Conservation (phyloP, 2,797 vertebrate species). For the Sebastes melanostomus region DNA sequence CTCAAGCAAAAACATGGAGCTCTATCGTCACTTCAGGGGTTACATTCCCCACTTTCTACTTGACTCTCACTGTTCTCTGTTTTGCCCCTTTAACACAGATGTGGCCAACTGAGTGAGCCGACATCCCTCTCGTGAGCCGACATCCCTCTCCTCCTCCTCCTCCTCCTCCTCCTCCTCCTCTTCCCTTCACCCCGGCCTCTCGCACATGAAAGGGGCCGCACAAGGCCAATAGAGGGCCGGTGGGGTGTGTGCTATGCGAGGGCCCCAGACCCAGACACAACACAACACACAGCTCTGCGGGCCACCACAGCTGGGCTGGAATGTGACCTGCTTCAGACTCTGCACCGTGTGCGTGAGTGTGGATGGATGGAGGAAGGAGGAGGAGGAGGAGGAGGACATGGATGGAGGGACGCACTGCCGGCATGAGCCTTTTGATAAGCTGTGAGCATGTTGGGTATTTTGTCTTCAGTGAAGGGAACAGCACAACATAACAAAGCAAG, state of each 20-base stretch:
- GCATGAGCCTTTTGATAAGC: slow-evolving; percentile 31
- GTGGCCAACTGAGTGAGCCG: slow-evolving; percentile 49
- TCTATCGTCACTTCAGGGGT: neutral
- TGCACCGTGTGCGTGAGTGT: slow-evolving; percentile 33
- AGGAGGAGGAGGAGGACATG: slow-evolving; percentile 55
- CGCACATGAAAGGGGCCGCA: slow-evolving; percentile 77
- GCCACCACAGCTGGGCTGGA: slow-evolving; percentile 84
- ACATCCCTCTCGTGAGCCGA: slow-evolving; percentile 49
- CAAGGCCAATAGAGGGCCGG: slow-evolving; percentile 69
- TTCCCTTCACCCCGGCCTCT: slow-evolving; percentile 72
- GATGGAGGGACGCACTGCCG: slow-evolving; percentile 47
- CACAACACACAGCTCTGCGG: slow-evolving; percentile 80
- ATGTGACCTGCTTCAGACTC: slow-evolving; percentile 84
- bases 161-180: slow-evolving; percentile 57
- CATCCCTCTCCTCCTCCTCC: slow-evolving; percentile 38
- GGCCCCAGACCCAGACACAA: slow-evolving; percentile 87
- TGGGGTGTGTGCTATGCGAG: slow-evolving; percentile 79
- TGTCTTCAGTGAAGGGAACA: neutral
- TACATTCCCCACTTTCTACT: neutral
- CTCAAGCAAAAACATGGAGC: neutral
- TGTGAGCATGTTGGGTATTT: slow-evolving; percentile 14
- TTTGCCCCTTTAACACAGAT: slow-evolving; percentile 62
- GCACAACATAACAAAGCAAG: neutral
- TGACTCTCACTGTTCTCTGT: slow-evolving; percentile 29
- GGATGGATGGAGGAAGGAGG: slow-evolving; percentile 15